phyloP scores from a whole-genome alignment of 2,113 vertebrate genomes.

The Anarhynchus alexandrinus region DNA sequence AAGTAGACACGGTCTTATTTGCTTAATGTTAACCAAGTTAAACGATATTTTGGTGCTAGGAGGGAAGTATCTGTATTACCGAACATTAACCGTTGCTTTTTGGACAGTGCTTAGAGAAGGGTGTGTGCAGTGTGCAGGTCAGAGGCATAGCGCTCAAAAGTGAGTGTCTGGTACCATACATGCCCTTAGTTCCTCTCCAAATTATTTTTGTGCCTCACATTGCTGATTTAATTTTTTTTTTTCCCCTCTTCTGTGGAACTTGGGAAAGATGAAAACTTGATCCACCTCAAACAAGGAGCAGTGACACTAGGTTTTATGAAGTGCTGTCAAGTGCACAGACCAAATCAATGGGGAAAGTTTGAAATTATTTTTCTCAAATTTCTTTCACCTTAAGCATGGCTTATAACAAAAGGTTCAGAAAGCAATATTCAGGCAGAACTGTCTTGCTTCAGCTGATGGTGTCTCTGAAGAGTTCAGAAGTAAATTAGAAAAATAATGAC shows the following conservation, averaged over 20 bases:
- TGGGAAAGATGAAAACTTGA: not conserved
- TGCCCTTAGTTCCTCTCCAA: not conserved
- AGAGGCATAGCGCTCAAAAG: not conserved
- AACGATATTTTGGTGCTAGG: not conserved
- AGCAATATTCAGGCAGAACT: not conserved
- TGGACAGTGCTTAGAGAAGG: not conserved
- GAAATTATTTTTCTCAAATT: not conserved
- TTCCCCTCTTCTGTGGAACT: not conserved
- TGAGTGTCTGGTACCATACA: not conserved
- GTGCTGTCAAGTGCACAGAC: not conserved
- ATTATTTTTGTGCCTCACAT: not conserved
- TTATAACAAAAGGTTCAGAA: not conserved
- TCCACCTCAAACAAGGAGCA: not conserved
- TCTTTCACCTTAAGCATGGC: not conserved
- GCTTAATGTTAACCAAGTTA: not conserved
- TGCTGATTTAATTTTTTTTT: not conserved
- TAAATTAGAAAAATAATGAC: conserved; percentile 21
- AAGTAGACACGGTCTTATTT: not conserved
- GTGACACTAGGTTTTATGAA: not conserved
- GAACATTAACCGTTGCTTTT: not conserved
- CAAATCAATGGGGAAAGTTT: not conserved
- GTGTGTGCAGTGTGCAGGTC: not conserved
- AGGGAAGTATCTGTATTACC: not conserved
- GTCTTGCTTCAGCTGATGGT: not conserved
- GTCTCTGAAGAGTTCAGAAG: conserved; percentile 9